Percentiles rank a stretch among this genome's conserved stretches.
phyloP scores from a whole-genome alignment of 2,888 invertebrate species.

The Drosophila ustulata region DNA sequence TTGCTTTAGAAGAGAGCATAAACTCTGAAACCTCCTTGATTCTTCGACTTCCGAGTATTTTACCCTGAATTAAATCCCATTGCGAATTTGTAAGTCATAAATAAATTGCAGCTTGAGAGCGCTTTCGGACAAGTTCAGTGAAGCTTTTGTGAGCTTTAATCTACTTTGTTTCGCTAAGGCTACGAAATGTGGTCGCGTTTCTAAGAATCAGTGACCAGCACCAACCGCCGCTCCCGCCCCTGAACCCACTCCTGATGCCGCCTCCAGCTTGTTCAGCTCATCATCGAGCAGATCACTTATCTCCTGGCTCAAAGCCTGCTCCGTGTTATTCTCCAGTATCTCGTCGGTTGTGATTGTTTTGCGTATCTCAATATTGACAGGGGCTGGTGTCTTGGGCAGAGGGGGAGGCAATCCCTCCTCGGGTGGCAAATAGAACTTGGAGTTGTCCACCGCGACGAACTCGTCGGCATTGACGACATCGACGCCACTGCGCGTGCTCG shows the following conservation, averaged over 20 bases:
- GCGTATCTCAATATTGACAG: conserved; percentile 83
- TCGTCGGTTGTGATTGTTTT: conserved; percentile 83
- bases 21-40: conserved; percentile 2
- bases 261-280: conserved; percentile 81
- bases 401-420: conserved; percentile 65
- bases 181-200: neutral
- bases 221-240: conserved; percentile 14
- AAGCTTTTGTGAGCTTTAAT: conserved; percentile 3
- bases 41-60: conserved; percentile 20
- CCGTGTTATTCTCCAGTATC: conserved; percentile 79
- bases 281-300: conserved; percentile 84
- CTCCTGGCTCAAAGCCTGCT: conserved; percentile 80
- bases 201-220: conserved; percentile 37
- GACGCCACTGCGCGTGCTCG: conserved; percentile 67
- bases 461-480: conserved; percentile 76
- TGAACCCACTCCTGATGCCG: conserved; percentile 3
- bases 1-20: conserved; percentile 12
- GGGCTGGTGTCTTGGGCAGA: conserved; percentile 75
- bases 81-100: conserved; percentile 3
- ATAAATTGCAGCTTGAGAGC: conserved; percentile 1
- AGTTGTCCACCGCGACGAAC: conserved; percentile 78
- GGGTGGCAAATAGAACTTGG: conserved; percentile 82
- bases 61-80: neutral
- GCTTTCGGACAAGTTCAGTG: conserved; percentile 9
- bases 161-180: neutral